Base-by-base conservation (phyloP, 2,888 invertebrate species). In the Xestoiulus laeticollis region DNA sequence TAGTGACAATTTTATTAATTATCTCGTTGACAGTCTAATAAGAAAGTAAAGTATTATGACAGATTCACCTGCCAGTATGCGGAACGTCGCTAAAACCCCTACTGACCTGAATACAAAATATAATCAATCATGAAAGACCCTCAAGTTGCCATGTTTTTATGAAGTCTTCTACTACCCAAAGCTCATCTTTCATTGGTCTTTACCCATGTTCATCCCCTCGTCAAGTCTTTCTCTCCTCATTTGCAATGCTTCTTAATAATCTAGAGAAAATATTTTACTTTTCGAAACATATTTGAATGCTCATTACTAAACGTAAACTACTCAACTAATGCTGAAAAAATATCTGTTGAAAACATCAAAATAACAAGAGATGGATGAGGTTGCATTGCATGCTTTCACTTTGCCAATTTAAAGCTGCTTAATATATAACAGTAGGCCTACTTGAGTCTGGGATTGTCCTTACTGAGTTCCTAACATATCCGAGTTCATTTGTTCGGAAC, bases 1-100 rank as follows among this genome's bases (percentile, higher is more conserved):
- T 30, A 14, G 78, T 78, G 78, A 78, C 78, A 78, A 78, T 78
- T 78, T 78, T 78, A 78, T 78, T 78, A 78, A 78, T 78, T 78
- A 78, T 78, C 78, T 78, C 5, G 78, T 22, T 78, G 78, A 78
- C 78, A 78, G 78, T 30, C 78, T 78, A 78, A 78, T 78, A 78
- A 78, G 78, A 78, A 30, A 78, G 30, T 78, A 78, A 78, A 78
- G 78, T 10, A 78, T 78, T 14, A 78, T 30, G 78, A 78, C 78
- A 78, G 78, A 78, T 78, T 14, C 78, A 78, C 78, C 78, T 78
- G 78, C 30, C 78, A n/a, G 22, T 68, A 26, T 26, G 26, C 26
- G 22, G 26, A 68, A 26, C n/a, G 22, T 68, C 22, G 78, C 22
- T 78, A 78, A 78, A 78, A 78, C 78, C 78, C 78, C 78, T 14